These are phyloP conservation scores for Scaptomyza tumidula DNA, from an alignment of 2,888 invertebrate genomes.

Conservation along the genomic window DNA sequence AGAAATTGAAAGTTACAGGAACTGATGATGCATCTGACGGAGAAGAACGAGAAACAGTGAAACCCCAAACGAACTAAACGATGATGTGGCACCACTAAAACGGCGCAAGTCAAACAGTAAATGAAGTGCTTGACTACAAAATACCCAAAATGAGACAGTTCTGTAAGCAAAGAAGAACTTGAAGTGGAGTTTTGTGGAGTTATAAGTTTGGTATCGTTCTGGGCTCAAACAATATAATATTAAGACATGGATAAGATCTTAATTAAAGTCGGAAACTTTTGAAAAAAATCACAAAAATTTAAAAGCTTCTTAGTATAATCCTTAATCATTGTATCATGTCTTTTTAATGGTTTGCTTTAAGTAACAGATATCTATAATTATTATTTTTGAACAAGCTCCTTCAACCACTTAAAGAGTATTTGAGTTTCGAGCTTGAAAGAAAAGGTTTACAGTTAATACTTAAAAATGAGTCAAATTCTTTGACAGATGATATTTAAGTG, in stretches of 20 bases:
- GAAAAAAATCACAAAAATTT: no score
- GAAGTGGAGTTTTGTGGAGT: no score
- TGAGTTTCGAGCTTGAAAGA: not conserved
- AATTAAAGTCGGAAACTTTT: no score
- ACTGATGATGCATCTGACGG: conserved; percentile 27
- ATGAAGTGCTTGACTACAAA: conserved; percentile 30
- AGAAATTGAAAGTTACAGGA: conserved; percentile 57
- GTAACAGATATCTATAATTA: no score
- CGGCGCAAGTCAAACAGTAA: conserved; percentile 21
- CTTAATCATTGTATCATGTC: no score
- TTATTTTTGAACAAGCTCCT: no score
- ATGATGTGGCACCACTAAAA: conserved; percentile 58
- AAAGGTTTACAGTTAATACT: not conserved
- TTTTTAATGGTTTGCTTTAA: no score
- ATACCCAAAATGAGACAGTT: conserved; percentile 26
- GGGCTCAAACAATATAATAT: no score
- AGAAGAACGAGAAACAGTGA: conserved; percentile 8
- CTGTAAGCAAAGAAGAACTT: no score
- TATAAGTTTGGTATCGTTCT: no score
- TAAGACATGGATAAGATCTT: no score
- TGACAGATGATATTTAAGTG: not conserved
- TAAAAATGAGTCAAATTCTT: conserved; percentile 21
- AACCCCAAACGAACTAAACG: conserved; percentile 1
- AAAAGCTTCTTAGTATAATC: no score
- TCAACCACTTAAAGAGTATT: not conserved